Conservation (phyloP, 35 echinoderm and acorn worm genomes). For the Ophiothrix spiculata region DNA sequence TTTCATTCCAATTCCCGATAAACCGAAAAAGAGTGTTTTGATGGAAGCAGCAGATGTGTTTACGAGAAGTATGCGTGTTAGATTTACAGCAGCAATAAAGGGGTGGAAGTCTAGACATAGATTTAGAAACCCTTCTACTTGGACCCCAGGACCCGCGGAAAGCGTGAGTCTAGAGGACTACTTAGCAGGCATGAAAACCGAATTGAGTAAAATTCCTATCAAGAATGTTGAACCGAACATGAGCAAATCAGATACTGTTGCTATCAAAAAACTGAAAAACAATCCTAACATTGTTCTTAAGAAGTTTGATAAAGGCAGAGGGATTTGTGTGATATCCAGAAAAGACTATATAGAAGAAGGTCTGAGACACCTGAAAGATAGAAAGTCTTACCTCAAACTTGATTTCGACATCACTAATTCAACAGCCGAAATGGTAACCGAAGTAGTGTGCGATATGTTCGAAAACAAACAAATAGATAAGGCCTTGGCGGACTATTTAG, state of each 20-base stretch:
- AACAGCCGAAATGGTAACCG: background rate
- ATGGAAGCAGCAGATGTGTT: background rate
- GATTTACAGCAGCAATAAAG: background rate
- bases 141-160: background rate
- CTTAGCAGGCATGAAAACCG: background rate
- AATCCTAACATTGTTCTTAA: background rate
- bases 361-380: background rate
- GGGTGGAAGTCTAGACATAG: background rate
- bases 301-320: constrained; percentile 25
- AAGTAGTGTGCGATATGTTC: background rate
- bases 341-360: constrained; percentile 5
- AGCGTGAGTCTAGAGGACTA: constrained; percentile 1
- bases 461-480: background rate
- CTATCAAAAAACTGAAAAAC: background rate
- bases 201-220: constrained; percentile 14
- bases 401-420: background rate
- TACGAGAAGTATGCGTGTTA: constrained; percentile 3
- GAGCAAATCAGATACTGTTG: background rate
- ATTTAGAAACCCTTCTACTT: constrained; percentile 5
- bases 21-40: background rate
- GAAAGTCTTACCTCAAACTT: background rate
- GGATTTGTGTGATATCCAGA: background rate
- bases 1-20: background rate
- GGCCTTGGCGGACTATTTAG: background rate
- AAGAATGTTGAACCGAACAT: background rate